A percentile compares a stretch with the other conserved stretches of the same genome.
phyloP scores from a whole-genome alignment of 2,888 invertebrate species.

The Stenodera caucasica region DNA sequence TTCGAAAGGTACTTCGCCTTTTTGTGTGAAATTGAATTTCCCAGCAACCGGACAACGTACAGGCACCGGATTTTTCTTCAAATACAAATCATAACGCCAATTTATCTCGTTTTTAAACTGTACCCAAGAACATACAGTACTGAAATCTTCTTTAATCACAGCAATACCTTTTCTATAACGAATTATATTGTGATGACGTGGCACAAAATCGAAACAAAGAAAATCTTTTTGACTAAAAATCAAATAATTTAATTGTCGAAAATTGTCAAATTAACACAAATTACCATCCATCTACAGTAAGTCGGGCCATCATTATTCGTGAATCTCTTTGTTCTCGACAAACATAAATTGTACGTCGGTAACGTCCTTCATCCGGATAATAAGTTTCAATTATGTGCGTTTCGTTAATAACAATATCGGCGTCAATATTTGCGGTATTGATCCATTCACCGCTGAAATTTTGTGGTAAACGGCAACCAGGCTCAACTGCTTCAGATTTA shows the following conservation, averaged over 20 bases:
- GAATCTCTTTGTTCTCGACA: slow-evolving; percentile 91
- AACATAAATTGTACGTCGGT: slow-evolving; percentile 86
- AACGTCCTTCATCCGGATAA: slow-evolving; percentile 89
- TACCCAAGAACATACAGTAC: slow-evolving; percentile 93
- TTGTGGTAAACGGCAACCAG: slow-evolving; percentile 89
- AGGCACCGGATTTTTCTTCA: slow-evolving; percentile 86
- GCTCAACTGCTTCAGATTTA: slow-evolving; percentile 85
- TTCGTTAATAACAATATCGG: slow-evolving; percentile 90
- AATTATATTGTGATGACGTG: slow-evolving; percentile 93
- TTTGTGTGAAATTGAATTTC: slow-evolving; percentile 92
- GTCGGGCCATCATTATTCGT: slow-evolving; percentile 92
- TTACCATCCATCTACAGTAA: slow-evolving; percentile 93
- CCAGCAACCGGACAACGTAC: slow-evolving; percentile 96
- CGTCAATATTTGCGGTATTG: slow-evolving; percentile 96
- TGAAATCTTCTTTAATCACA: slow-evolving; percentile 86
- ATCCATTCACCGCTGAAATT: slow-evolving; percentile 96
- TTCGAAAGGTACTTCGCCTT: slow-evolving; percentile 86
- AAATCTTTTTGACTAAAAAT: slow-evolving; percentile 89
- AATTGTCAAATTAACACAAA: slow-evolving; percentile 25
- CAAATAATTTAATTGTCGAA: too few relatives aligned
- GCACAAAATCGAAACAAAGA: slow-evolving; percentile 94
- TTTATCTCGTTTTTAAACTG: slow-evolving; percentile 82
- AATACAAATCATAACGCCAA: slow-evolving; percentile 86
- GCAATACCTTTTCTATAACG: slow-evolving; percentile 86
- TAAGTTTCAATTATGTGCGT: slow-evolving; percentile 96